Evolutionary conservation across 2,888 invertebrate genomes (phyloP).

Genomic region (Cataglyphis altisquamis): DNA sequence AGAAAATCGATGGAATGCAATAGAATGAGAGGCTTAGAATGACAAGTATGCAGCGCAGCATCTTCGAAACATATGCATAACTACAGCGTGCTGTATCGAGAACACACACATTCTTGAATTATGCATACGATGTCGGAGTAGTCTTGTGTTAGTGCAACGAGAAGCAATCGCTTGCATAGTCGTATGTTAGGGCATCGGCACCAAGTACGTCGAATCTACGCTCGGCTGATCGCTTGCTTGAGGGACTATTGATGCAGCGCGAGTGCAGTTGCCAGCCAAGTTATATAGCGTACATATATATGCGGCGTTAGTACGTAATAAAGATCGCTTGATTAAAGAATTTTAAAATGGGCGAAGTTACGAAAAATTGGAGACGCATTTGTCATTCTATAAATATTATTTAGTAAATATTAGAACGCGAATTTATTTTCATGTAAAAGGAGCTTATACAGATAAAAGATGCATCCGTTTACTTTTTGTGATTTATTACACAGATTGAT

Average conservation of each 20-base stretch:
- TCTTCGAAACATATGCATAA: conserved; percentile 75
- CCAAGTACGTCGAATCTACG: conserved; percentile 51
- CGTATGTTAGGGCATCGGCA: conserved; percentile 1
- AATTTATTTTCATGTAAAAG: background rate
- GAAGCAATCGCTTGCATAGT: conserved; percentile 13
- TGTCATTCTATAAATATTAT: background rate
- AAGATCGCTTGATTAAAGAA: background rate
- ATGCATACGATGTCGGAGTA: conserved; percentile 76
- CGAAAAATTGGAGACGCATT: background rate
- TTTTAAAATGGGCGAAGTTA: background rate
- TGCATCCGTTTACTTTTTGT: background rate
- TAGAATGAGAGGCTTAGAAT: conserved; percentile 22
- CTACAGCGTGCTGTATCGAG: conserved; percentile 74
- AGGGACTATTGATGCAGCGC: conserved; percentile 48
- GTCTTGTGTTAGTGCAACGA: conserved; percentile 64
- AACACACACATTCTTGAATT: conserved; percentile 77
- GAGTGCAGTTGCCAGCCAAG: conserved; percentile 17
- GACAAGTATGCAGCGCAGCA: conserved; percentile 54
- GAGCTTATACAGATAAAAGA: background rate
- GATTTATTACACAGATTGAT: conserved; percentile 14
- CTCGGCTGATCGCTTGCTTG: conserved; percentile 43
- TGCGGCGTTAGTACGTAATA: background rate
- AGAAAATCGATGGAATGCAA: conserved; percentile 65
- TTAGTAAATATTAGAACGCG: background rate
- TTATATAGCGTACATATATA: background rate